Conservation (phyloP, 2,888 invertebrate species). For the Hipparchia sbordonii region DNA sequence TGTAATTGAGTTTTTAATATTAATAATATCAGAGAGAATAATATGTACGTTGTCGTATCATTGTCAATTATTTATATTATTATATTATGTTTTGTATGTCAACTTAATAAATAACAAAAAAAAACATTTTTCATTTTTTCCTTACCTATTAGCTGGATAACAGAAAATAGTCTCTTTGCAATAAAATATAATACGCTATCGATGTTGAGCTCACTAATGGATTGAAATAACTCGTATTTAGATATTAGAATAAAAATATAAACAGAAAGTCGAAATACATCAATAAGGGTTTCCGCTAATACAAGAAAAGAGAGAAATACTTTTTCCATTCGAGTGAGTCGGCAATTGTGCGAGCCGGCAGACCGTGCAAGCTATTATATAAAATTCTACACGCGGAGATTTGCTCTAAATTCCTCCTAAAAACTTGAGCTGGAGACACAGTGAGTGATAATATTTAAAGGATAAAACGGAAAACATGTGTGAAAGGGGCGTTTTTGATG, state of each 20-base stretch:
- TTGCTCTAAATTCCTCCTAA: constrained; percentile 25
- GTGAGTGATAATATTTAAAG: no score
- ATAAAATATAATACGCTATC: neutral
- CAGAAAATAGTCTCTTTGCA: neutral
- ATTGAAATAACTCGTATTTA: neutral
- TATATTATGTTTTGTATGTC: no score
- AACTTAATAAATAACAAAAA: no score
- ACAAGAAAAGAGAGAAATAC: constrained; percentile 9
- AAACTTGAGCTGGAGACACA: constrained; percentile 11
- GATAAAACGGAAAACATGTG: no score
- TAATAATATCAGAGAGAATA: no score
- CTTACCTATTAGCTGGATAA: neutral
- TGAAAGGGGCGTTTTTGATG: no score
- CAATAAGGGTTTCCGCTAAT: constrained; percentile 9
- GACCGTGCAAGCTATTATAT: constrained; percentile 18
- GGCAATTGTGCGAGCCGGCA: constrained; percentile 11
- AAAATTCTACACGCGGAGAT: constrained; percentile 25
- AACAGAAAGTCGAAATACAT: constrained; percentile 12
- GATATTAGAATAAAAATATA: neutral
- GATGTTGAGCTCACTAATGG: neutral
- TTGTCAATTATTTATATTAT: no score
- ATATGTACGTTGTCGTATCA: no score
- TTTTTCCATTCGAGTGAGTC: constrained; percentile 26
- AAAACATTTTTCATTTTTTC: no score
- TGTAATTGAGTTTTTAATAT: no score